These are phyloP conservation scores for Siphamia tubifer DNA, from an alignment of 2,113 vertebrate species.

Conservation along the genomic window DNA sequence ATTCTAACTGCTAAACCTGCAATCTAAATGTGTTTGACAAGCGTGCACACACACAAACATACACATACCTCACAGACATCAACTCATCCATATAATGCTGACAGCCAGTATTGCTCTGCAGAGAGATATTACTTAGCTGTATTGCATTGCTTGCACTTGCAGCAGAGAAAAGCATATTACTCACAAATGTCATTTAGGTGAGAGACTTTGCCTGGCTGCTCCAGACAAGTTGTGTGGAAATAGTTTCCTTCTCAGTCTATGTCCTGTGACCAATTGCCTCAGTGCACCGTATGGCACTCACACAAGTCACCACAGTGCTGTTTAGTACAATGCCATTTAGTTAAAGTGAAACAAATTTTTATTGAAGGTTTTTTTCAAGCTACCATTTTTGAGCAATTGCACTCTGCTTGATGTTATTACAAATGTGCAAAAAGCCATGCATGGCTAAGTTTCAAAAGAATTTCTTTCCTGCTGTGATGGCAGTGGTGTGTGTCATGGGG, in stretches of 20 bases:
- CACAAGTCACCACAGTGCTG: conserved; percentile 11
- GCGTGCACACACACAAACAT: not conserved
- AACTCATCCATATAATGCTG: conserved; percentile 68
- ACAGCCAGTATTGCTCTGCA: conserved; percentile 64
- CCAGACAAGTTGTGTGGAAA: conserved; percentile 32
- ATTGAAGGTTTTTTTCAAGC: conserved; percentile 7
- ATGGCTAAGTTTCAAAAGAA: not conserved
- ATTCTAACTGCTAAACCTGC: conserved; percentile 50
- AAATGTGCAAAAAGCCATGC: conserved; percentile 8
- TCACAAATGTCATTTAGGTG: conserved; percentile 63
- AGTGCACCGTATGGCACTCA: not conserved
- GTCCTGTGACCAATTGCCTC: conserved; percentile 12
- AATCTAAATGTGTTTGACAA: conserved; percentile 62
- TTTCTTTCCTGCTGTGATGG: conserved; percentile 3
- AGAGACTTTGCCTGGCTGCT: conserved; percentile 52
- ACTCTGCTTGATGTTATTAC: not conserved
- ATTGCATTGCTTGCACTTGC: conserved; percentile 76
- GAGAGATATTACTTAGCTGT: conserved; percentile 73
- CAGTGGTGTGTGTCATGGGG: conserved; percentile 27
- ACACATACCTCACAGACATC: conserved; percentile 37
- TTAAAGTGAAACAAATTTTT: conserved; percentile 21
- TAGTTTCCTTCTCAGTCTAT: conserved; percentile 10
- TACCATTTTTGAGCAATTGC: not conserved
- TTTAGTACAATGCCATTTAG: not conserved
- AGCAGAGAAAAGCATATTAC: conserved; percentile 67